These are phyloP conservation scores for Drosophila bocqueti DNA, from an alignment of 1,140 invertebrate species.

Conservation along the genomic window DNA sequence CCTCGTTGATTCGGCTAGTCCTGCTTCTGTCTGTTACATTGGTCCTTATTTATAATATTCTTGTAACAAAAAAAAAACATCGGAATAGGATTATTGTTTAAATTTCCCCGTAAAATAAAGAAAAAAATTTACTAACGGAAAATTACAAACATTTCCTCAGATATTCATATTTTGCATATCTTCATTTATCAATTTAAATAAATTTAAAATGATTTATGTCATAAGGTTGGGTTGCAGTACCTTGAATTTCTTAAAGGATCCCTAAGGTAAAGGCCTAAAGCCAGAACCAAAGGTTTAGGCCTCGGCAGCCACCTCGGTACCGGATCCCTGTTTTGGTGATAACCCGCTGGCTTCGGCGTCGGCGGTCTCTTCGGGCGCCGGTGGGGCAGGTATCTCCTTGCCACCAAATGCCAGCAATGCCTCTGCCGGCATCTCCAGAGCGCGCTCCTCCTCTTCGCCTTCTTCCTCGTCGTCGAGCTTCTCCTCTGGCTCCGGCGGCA, in stretches of 20 bases:
- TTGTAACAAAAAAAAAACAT: no score
- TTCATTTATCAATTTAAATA: background rate
- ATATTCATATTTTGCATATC: background rate
- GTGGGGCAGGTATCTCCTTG: constrained; percentile 24
- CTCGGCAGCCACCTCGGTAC: constrained; percentile 11
- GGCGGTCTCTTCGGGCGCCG: background rate
- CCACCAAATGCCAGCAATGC: constrained; percentile 49
- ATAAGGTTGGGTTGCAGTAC: background rate
- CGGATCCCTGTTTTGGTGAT: constrained; percentile 5
- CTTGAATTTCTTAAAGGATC: constrained; percentile 7
- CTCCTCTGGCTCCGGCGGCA: constrained; percentile 59
- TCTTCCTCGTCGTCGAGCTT: constrained; percentile 35
- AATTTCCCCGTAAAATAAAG: no score
- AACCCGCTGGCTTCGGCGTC: background rate
- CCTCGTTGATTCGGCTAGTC: no score
- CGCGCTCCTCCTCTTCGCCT: constrained; percentile 37
- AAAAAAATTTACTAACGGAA: no score
- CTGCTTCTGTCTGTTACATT: no score
- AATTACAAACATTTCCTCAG: no score
- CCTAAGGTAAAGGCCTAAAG: background rate
- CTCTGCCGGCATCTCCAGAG: constrained; percentile 25
- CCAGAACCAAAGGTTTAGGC: background rate
- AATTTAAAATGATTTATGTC: background rate
- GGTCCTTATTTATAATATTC: no score
- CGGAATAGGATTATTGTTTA: no score